These are phyloP conservation scores for Limnephilus marmoratus DNA, from an alignment of 2,888 invertebrate genomes.

Conservation along the genomic window DNA sequence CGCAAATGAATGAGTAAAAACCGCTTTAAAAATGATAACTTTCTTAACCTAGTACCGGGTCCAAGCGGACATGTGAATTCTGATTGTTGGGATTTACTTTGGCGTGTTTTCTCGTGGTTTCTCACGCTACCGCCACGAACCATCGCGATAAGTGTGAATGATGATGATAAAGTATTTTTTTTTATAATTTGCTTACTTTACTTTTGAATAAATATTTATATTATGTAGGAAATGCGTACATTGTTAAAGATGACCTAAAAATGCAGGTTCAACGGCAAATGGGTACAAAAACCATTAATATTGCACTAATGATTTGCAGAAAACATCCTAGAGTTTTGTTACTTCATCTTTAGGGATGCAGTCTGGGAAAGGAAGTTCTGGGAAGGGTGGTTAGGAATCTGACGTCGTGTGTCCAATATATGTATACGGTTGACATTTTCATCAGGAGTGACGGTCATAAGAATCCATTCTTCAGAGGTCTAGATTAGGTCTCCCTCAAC, in stretches of 20 bases:
- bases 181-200: neutral
- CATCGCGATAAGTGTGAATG: constrained; percentile 7
- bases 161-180: neutral
- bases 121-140: neutral
- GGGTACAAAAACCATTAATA: neutral
- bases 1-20: neutral
- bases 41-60: too few species aligned
- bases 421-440: too few species aligned
- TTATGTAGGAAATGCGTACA: neutral
- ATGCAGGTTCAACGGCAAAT: neutral
- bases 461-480: too few species aligned
- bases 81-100: neutral
- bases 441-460: too few species aligned
- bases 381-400: too few species aligned
- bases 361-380: too few species aligned
- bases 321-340: neutral
- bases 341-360: too few species aligned
- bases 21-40: neutral
- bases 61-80: neutral
- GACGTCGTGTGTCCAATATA: too few species aligned
- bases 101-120: constrained; percentile 4
- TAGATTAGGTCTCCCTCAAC: too few species aligned
- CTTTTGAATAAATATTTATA: neutral
- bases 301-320: neutral
- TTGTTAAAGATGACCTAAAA: neutral